A percentile compares a stretch with the other conserved stretches of the same genome.
These are phyloP conservation scores for Gryllus longicercus DNA, from an alignment of 2,888 invertebrate species.

Conservation along the genomic window DNA sequence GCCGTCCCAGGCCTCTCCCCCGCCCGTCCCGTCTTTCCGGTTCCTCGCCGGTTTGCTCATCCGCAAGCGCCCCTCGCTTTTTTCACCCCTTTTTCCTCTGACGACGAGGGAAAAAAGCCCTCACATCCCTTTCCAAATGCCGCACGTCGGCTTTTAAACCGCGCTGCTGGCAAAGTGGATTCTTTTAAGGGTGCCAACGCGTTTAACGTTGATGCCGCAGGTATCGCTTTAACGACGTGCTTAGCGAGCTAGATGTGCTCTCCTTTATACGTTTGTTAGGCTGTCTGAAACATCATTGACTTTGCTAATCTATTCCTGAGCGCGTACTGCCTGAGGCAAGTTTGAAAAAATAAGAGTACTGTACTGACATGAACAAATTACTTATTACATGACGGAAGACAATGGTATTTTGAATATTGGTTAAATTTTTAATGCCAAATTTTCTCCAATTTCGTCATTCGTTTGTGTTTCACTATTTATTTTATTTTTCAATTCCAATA, in stretches of 20 bases:
- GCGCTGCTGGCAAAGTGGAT: neutral
- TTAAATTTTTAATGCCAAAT: too few relatives aligned
- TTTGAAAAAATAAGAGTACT: too few relatives aligned
- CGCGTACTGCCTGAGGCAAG: too few relatives aligned
- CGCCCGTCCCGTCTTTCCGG: neutral
- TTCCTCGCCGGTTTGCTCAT: conserved; percentile 8
- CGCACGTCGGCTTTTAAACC: conserved; percentile 17
- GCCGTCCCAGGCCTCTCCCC: neutral
- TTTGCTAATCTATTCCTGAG: too few relatives aligned
- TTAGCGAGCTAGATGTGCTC: neutral
- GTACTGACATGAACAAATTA: too few relatives aligned
- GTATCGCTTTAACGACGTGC: conserved; percentile 1
- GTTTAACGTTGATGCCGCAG: conserved; percentile 6
- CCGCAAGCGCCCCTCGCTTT: neutral
- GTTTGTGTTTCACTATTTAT: too few relatives aligned
- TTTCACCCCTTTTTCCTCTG: neutral
- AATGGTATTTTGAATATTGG: too few relatives aligned
- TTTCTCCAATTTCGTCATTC: too few relatives aligned
- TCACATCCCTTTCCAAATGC: conserved; percentile 5
- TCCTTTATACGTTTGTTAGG: conserved; percentile 1
- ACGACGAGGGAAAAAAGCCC: neutral
- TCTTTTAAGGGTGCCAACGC: neutral
- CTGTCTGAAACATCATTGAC: neutral
- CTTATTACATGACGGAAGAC: too few relatives aligned
- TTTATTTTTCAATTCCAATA: too few relatives aligned